These are phyloP conservation scores for Decapterus maruadsi DNA, from an alignment of 2,797 vertebrate genomes.

Conservation along the genomic window DNA sequence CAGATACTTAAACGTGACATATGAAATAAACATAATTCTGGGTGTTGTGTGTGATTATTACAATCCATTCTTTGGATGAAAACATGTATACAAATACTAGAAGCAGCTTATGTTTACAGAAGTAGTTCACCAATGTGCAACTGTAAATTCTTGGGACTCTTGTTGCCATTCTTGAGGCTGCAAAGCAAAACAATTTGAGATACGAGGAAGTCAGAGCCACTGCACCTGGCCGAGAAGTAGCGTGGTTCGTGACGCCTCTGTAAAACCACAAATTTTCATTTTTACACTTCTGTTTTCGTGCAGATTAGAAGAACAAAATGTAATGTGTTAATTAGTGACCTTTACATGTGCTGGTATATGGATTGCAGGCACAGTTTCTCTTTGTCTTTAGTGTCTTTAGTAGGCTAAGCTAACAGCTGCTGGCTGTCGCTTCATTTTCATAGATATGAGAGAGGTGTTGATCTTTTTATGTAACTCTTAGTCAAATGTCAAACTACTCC, in stretches of 20 bases:
- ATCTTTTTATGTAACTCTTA: not conserved
- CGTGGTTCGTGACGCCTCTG: fast-evolving
- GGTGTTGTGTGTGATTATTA: too few species aligned
- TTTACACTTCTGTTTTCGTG: not conserved
- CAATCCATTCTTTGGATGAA: not conserved
- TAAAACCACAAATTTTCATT: not conserved
- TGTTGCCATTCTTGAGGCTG: not conserved
- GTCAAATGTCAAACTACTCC: not conserved
- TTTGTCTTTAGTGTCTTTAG: not conserved
- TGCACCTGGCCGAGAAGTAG: not conserved
- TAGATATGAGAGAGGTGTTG: not conserved
- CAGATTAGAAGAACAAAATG: not conserved
- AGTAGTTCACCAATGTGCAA: not conserved
- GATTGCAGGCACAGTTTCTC: not conserved
- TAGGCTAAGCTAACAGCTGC: not conserved
- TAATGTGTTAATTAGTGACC: not conserved
- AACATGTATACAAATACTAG: not conserved
- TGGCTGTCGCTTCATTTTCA: not conserved
- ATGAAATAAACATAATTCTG: not conserved
- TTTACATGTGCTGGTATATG: not conserved
- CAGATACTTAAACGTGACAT: not conserved
- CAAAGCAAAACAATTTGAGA: not conserved
- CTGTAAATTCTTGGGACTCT: not conserved
- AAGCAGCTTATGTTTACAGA: not conserved
- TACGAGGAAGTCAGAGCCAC: conserved; percentile 8